Conservation (phyloP, 1,140 invertebrate genomes). For the Cyclargus thomasi region DNA sequence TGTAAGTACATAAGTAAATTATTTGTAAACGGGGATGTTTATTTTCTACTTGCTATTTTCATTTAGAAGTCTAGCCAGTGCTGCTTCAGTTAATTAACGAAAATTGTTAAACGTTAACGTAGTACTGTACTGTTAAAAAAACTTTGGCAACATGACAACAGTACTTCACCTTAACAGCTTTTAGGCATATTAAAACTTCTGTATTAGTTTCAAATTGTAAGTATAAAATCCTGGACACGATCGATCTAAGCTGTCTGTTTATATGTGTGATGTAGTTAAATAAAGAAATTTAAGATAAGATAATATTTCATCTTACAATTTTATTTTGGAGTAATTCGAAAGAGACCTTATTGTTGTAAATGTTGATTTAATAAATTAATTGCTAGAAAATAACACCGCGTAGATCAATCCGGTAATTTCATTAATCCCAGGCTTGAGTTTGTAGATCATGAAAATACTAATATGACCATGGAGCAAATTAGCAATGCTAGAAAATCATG, state of each 20-base stretch:
- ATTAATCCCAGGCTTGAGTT: not conserved
- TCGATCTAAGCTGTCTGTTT: constrained; percentile 43
- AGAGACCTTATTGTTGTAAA: constrained; percentile 55
- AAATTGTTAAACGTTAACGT: not conserved
- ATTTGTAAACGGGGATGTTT: constrained; percentile 24
- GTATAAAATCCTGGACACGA: constrained; percentile 34
- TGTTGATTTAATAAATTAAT: constrained; percentile 16
- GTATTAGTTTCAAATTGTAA: constrained; percentile 11
- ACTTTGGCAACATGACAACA: not conserved
- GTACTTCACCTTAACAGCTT: not conserved
- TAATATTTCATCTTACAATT: constrained; percentile 61
- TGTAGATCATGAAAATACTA: not conserved
- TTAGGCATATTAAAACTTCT: not conserved
- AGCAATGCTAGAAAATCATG: too few relatives aligned
- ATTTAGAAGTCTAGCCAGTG: too few relatives aligned
- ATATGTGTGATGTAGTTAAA: constrained; percentile 57
- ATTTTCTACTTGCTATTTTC: constrained; percentile 25
- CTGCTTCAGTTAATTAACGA: too few relatives aligned
- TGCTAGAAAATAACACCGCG: not conserved
- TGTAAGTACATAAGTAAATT: constrained; percentile 6
- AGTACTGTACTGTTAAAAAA: not conserved
- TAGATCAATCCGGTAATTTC: not conserved
- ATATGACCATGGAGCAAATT: too few relatives aligned
- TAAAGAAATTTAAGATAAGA: constrained; percentile 48
- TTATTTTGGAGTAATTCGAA: constrained; percentile 48